Percentiles rank a stretch among this genome's conserved stretches.
These are phyloP conservation scores for Galerucella nymphaeae DNA, from an alignment of 2,888 invertebrate species.

Conservation along the genomic window DNA sequence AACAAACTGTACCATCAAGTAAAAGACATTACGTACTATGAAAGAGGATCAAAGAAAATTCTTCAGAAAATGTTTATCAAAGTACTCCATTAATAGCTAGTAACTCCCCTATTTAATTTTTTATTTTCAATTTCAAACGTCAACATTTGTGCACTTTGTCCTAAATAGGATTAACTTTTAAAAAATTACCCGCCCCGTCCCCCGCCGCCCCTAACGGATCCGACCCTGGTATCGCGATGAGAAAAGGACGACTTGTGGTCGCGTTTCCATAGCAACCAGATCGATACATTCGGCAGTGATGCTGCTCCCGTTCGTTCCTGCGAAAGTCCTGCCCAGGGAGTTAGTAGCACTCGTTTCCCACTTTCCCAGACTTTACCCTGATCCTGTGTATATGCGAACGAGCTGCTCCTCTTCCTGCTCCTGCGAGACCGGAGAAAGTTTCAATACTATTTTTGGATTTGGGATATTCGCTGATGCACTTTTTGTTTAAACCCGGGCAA, in stretches of 20 bases:
- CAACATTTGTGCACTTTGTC: neutral
- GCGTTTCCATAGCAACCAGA: conserved; percentile 54
- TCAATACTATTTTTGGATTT: conserved; percentile 50
- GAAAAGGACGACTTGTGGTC: conserved; percentile 40
- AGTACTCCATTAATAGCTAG: too few species aligned
- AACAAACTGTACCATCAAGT: too few species aligned
- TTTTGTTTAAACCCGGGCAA: conserved; percentile 7
- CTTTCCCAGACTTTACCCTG: conserved; percentile 50
- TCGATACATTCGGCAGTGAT: conserved; percentile 54
- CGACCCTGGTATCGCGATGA: conserved; percentile 27
- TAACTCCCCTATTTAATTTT: too few species aligned
- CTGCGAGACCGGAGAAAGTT: conserved; percentile 44
- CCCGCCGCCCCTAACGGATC: neutral
- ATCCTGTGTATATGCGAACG: conserved; percentile 30
- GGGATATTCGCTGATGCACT: conserved; percentile 17
- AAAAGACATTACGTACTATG: too few species aligned
- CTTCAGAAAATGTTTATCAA: too few species aligned
- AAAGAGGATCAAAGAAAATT: too few species aligned
- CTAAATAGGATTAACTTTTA: neutral
- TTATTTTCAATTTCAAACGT: neutral
- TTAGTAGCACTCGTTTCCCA: conserved; percentile 52
- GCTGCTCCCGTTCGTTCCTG: conserved; percentile 23
- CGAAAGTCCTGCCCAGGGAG: conserved; percentile 52
- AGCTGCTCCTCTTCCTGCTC: conserved; percentile 23
- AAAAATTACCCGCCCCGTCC: neutral